Evolutionary conservation across 2,888 invertebrate genomes (phyloP).

Genomic region (Axea sp.): DNA sequence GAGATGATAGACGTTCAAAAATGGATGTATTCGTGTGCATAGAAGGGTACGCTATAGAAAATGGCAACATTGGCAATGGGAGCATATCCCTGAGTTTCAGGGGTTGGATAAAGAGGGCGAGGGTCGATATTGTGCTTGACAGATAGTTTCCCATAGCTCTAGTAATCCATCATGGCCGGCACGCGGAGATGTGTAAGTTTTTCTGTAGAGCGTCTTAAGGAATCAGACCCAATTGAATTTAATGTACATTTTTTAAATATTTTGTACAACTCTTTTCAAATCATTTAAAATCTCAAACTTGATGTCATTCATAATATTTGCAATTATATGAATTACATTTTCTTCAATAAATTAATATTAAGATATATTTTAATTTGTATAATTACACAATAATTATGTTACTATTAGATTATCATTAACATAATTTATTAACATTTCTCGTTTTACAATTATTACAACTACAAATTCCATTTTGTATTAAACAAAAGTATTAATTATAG

Average conservation of each 20-base stretch:
- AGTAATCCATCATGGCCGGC: slow-evolving; percentile 79
- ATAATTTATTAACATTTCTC: too few species aligned
- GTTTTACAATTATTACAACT: too few species aligned
- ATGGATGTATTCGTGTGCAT: slow-evolving; percentile 49
- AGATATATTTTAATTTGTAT: too few species aligned
- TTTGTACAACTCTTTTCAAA: too few species aligned
- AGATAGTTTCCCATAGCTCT: slow-evolving; percentile 79
- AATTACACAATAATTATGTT: too few species aligned
- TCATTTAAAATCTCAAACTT: too few species aligned
- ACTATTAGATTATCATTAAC: too few species aligned
- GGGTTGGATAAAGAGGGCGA: slow-evolving; percentile 75
- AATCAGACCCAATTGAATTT: slow-evolving; percentile 71
- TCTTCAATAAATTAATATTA: too few species aligned
- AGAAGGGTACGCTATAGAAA: slow-evolving; percentile 54
- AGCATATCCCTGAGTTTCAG: slow-evolving; percentile 70
- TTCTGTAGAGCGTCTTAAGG: slow-evolving; percentile 74
- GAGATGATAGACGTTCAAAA: slow-evolving; percentile 53
- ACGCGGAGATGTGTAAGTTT: slow-evolving; percentile 77
- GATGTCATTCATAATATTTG: too few species aligned
- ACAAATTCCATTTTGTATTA: too few species aligned
- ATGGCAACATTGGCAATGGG: slow-evolving; percentile 64
- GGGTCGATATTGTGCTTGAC: slow-evolving; percentile 80
- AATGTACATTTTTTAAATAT: slow-evolving; percentile 7
- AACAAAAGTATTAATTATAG: too few species aligned
- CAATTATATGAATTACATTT: too few species aligned